Evolutionary conservation across 1,140 invertebrate species (phyloP), one percentile per base, ranked within the genome.

Genomic region (Lethrus apterus): DNA sequence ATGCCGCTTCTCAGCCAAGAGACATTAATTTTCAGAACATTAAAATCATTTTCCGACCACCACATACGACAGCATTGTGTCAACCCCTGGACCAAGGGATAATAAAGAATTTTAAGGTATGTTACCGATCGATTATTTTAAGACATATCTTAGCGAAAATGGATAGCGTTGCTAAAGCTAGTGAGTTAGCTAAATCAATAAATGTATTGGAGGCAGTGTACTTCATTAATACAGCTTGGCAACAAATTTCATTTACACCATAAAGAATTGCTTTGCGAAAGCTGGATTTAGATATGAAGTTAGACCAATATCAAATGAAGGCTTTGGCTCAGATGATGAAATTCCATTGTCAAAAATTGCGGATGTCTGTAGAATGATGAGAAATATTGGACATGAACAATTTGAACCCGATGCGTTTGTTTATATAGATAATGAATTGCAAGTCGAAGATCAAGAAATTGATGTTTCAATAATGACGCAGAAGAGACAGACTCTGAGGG

Each of bases 1-100:
- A 36, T 17, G 34, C 34, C 19, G 34, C 34, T 9, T 19, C 9
- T 36, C 34, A 20, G 19, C 18, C 17, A 36, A 17, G 34, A 17
- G 34, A 36, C 19, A 36, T 36, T 20, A 17, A 36, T 9, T 36
- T 36, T 19, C 17, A 36, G 21, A 36, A 36, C 21, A 36, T 36
- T 19, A 36, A 36, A 36, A 19, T 36, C 4, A 36, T 19, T 15
- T 36, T 36, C 21, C 34, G 18, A 19, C 18, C 34, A 10, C 34
- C 14, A 19, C 7, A 15, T 36, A 36, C 34, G 21, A 19, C 17
- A 1, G 18, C 34, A 19, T 19, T 36, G 21, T 9, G 34, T 11
- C 11, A 36, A 20, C 34, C 15, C 10, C 34, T 19, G 13, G 34
- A 36, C 11, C 15, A 36, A 36, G 34, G 0, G 1, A 36, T 36